phyloP scores from a whole-genome alignment of 2,797 vertebrate genomes.

The Catostomus latipinnis region DNA sequence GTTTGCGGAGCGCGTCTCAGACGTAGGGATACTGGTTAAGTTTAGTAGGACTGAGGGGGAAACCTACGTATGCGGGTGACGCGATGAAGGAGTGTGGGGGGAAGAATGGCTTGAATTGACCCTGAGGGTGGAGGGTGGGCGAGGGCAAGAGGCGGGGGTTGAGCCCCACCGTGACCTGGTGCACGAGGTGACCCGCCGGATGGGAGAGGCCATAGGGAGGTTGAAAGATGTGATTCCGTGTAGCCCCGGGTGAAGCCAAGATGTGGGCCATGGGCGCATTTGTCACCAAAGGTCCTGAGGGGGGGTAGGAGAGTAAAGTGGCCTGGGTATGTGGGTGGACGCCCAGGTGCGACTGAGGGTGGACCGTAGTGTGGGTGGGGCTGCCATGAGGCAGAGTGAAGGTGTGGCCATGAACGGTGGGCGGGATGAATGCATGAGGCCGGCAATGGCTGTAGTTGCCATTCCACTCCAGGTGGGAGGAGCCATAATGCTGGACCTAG shows the following conservation, averaged over 20 bases:
- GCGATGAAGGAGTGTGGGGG: slow-evolving; percentile 94
- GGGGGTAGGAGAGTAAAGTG: slow-evolving; percentile 87
- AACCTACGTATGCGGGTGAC: slow-evolving; percentile 92
- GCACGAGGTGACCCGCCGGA: slow-evolving; percentile 84
- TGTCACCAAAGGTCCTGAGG: slow-evolving; percentile 85
- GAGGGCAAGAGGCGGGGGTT: slow-evolving; percentile 93
- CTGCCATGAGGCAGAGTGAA: slow-evolving; percentile 94
- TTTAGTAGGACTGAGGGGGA: slow-evolving; percentile 96
- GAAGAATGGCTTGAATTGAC: slow-evolving; percentile 94
- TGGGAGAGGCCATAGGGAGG: slow-evolving; percentile 89
- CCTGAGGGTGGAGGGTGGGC: slow-evolving; percentile 90
- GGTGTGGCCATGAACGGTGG: slow-evolving; percentile 84
- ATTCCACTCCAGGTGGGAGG: slow-evolving; percentile 94
- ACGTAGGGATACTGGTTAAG: slow-evolving; percentile 98
- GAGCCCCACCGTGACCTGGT: slow-evolving; percentile 95
- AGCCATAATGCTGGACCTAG: slow-evolving; percentile 91
- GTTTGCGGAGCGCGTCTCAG: slow-evolving; percentile 78
- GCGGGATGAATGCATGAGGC: slow-evolving; percentile 91
- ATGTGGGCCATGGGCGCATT: slow-evolving; percentile 93
- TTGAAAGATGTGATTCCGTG: slow-evolving; percentile 86
- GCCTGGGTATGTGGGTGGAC: slow-evolving; percentile 85
- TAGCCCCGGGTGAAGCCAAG: slow-evolving; percentile 91
- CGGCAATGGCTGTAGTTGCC: slow-evolving; percentile 90
- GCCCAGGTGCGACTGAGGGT: slow-evolving; percentile 83
- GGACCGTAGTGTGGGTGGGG: slow-evolving; percentile 84